phyloP scores from a whole-genome alignment of 2,797 vertebrate species.

The Catostomus latipinnis region DNA sequence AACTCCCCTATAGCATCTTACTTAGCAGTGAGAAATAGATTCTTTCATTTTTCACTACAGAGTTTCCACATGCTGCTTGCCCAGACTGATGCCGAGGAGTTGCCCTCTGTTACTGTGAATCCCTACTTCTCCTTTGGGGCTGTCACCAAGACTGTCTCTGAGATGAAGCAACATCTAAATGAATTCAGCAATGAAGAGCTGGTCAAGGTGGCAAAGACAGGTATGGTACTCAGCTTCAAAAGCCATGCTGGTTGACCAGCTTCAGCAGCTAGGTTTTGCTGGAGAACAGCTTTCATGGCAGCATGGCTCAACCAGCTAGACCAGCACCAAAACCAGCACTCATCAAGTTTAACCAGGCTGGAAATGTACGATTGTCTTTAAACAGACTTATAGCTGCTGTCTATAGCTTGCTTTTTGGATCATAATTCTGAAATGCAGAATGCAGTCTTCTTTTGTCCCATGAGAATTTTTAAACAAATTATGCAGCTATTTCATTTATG shows the following conservation, averaged over 20 bases:
- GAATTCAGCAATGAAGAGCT: constrained; percentile 82
- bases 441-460: neutral
- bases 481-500: neutral
- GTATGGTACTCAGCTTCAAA: constrained; percentile 60
- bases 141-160: constrained; percentile 80
- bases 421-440: constrained; percentile 1
- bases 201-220: constrained; percentile 79
- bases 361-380: neutral
- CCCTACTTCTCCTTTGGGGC: constrained; percentile 81
- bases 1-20: neutral
- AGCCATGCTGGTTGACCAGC: too few species aligned
- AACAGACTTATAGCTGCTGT: neutral
- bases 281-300: too few species aligned
- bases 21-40: neutral
- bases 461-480: neutral
- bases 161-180: constrained; percentile 82
- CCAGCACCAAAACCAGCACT: too few species aligned
- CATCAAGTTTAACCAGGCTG: neutral
- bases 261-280: too few species aligned
- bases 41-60: constrained; percentile 56
- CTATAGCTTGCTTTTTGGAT: neutral
- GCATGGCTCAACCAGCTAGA: too few species aligned
- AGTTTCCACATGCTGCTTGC: constrained; percentile 82
- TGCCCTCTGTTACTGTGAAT: constrained; percentile 80
- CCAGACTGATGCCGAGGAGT: constrained; percentile 81